phyloP scores from a whole-genome alignment of 2,797 vertebrate genomes.

The Microctenopoma lineatum region DNA sequence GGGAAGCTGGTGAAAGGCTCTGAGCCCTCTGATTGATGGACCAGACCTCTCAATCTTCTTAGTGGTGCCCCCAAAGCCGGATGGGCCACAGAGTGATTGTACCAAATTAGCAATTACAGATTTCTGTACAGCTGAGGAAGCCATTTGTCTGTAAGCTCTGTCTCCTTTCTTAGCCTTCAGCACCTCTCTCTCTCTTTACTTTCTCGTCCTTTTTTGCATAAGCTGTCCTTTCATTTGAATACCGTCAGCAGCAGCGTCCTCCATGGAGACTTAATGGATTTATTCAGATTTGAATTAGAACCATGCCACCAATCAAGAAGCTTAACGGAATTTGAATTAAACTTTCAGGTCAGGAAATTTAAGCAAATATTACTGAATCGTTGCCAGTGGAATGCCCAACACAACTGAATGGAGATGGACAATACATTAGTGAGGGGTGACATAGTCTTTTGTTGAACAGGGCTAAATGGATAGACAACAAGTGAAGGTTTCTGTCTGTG shows the following conservation, averaged over 20 bases:
- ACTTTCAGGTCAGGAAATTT: constrained; percentile 62
- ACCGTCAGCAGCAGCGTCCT: constrained; percentile 33
- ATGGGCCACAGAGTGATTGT: constrained; percentile 68
- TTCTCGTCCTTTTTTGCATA: constrained; percentile 62
- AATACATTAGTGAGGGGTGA: constrained; percentile 75
- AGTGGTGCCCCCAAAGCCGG: constrained; percentile 45
- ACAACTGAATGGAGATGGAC: constrained; percentile 66
- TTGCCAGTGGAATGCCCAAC: constrained; percentile 65
- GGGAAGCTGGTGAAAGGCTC: constrained; percentile 59
- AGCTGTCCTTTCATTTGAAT: constrained; percentile 62
- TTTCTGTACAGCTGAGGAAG: constrained; percentile 60
- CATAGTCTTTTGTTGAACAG: constrained; percentile 73
- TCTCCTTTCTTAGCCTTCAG: constrained; percentile 41
- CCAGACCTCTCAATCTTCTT: constrained; percentile 48
- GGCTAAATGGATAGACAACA: constrained; percentile 69
- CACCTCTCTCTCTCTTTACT: constrained; percentile 35
- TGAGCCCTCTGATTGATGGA: constrained; percentile 70
- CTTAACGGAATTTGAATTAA: constrained; percentile 59
- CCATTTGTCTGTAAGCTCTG: constrained; percentile 40
- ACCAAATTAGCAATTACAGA: constrained; percentile 74
- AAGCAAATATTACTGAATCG: constrained; percentile 72
- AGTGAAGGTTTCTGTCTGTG: constrained; percentile 66
- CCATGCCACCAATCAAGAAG: constrained; percentile 30
- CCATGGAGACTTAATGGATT: constrained; percentile 43
- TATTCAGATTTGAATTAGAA: constrained; percentile 48